Percentiles rank a stretch among this genome's conserved stretches.
Evolutionary conservation across 1,140 invertebrate species (phyloP).

Genomic region (Ceratina australensis): DNA sequence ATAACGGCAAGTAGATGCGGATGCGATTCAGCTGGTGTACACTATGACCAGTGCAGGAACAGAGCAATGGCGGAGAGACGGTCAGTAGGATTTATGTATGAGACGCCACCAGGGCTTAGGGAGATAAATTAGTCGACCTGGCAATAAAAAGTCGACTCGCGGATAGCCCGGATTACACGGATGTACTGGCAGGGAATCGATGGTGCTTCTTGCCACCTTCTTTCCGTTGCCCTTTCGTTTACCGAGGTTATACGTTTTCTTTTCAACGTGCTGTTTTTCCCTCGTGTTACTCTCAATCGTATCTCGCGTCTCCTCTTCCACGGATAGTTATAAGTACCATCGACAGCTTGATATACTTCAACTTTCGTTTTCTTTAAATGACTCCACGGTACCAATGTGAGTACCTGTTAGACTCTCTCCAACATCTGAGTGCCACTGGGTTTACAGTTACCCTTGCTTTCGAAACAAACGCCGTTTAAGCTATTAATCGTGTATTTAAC

Average conservation of each 20-base stretch:
- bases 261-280: constrained; percentile 12
- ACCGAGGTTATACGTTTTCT: constrained; percentile 52
- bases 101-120: constrained; percentile 63
- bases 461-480: no score
- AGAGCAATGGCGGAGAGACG: constrained; percentile 40
- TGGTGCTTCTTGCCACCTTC: constrained; percentile 59
- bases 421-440: no score
- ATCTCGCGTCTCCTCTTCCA: neutral
- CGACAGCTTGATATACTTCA: neutral
- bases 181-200: constrained; percentile 67
- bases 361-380: neutral
- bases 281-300: constrained; percentile 1
- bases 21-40: constrained; percentile 42
- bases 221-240: constrained; percentile 42
- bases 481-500: neutral
- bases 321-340: neutral
- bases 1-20: constrained; percentile 15
- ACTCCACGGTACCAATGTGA: no score
- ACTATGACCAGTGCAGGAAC: constrained; percentile 34
- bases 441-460: no score
- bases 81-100: constrained; percentile 70
- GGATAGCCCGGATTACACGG: constrained; percentile 69
- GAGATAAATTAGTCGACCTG: constrained; percentile 68
- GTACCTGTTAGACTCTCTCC: no score
- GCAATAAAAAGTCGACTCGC: constrained; percentile 70